These are phyloP conservation scores for Pseudochromis fuscus DNA, from an alignment of 2,797 vertebrate genomes.

Conservation along the genomic window DNA sequence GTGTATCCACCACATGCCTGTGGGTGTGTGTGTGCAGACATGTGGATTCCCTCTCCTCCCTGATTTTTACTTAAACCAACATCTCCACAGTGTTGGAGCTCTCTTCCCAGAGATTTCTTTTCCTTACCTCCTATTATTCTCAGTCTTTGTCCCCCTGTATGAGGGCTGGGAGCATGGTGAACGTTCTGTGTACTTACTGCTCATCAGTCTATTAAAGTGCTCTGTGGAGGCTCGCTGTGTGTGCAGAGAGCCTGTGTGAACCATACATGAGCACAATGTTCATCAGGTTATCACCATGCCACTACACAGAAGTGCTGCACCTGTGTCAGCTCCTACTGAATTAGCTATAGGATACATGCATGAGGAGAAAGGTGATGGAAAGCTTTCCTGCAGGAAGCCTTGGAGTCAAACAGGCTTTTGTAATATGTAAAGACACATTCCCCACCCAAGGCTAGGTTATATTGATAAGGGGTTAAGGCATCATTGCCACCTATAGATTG, in stretches of 20 bases:
- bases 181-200: neutral
- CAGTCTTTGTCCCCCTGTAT: neutral
- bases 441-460: conserved; percentile 55
- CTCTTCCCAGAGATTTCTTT: neutral
- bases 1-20: conserved; percentile 9
- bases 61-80: conserved; percentile 1
- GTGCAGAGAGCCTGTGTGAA: conserved; percentile 1
- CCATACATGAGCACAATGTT: neutral
- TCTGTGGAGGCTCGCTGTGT: neutral
- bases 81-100: neutral
- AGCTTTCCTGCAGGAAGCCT: conserved; percentile 20
- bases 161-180: neutral
- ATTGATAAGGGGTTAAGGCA: conserved; percentile 66
- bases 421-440: conserved; percentile 42
- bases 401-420: conserved; percentile 29
- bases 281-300: conserved; percentile 9
- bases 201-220: conserved; percentile 23
- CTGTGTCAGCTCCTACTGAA: conserved; percentile 13
- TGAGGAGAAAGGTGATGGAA: neutral
- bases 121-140: conserved; percentile 6
- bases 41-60: neutral
- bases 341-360: conserved; percentile 3
- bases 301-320: neutral
- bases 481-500: conserved; percentile 70
- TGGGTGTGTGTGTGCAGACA: neutral